These are phyloP conservation scores for Glaucomys volans DNA, from an alignment of 2,113 vertebrate species.

Conservation along the genomic window DNA sequence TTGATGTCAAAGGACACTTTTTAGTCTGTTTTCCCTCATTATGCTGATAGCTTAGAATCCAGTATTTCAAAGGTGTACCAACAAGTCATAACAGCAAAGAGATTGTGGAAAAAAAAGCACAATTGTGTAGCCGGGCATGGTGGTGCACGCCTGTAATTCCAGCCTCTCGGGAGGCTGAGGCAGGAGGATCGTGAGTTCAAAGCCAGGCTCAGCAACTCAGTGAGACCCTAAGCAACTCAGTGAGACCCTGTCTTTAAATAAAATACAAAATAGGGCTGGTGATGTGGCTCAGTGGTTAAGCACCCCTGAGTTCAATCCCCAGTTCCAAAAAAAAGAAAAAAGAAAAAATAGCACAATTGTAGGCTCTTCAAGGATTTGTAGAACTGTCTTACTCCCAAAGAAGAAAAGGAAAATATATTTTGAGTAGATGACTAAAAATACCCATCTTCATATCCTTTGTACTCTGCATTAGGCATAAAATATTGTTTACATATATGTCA, in stretches of 20 bases:
- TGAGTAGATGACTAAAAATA: not conserved
- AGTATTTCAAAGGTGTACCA: not conserved
- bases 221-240: too few species aligned
- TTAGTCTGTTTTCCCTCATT: not conserved
- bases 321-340: too few species aligned
- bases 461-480: not conserved
- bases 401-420: constrained; percentile 1
- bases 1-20: not conserved
- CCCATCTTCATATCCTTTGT: not conserved
- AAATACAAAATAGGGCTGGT: too few species aligned
- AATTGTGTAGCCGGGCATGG: too few species aligned
- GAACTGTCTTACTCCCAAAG: not conserved
- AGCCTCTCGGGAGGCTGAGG: too few species aligned
- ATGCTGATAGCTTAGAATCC: not conserved
- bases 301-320: too few species aligned
- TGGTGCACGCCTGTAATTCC: too few species aligned
- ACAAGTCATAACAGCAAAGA: not conserved
- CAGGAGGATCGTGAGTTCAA: too few species aligned
- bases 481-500: not conserved
- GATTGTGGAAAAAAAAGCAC: not conserved
- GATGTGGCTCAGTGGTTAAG: too few species aligned
- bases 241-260: too few species aligned
- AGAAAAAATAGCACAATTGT: too few species aligned
- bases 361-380: not conserved
- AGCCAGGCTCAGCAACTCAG: too few species aligned